Conservation (phyloP, 2,797 vertebrate species). For the Catharus ustulatus region DNA sequence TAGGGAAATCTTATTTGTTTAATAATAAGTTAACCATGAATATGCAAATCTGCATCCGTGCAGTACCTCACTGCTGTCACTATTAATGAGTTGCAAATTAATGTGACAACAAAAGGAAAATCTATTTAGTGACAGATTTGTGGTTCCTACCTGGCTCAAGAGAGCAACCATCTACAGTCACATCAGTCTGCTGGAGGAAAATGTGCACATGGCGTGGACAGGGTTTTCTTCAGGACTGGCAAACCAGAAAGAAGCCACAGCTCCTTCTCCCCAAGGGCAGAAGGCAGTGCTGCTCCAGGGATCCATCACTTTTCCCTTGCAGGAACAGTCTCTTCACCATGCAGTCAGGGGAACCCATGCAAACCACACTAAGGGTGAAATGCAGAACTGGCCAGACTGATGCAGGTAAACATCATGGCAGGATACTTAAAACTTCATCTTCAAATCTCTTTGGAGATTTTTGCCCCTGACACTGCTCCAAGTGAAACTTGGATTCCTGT, state of each 20-base stretch:
- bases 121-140: slow-evolving; percentile 79
- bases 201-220: not conserved
- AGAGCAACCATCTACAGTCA: slow-evolving; percentile 11
- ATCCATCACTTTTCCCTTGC: slow-evolving; percentile 25
- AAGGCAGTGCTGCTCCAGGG: slow-evolving; percentile 11
- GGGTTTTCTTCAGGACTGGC: not conserved
- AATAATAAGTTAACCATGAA: slow-evolving; percentile 82
- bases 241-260: not conserved
- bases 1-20: slow-evolving; percentile 84
- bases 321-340: not conserved
- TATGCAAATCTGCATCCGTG: slow-evolving; percentile 79
- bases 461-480: not conserved
- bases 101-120: slow-evolving; percentile 83
- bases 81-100: slow-evolving; percentile 85
- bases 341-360: not conserved
- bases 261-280: not conserved
- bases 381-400: not conserved
- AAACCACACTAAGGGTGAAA: slow-evolving; percentile 4
- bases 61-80: slow-evolving; percentile 81
- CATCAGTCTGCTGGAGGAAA: slow-evolving; percentile 7
- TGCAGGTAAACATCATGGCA: not conserved
- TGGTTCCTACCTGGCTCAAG: slow-evolving; percentile 75
- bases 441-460: not conserved
- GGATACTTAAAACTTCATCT: not conserved
- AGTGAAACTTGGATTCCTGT: slow-evolving; percentile 3